Conservation (phyloP, 2,113 vertebrate genomes). For the Camelus dromedarius region DNA sequence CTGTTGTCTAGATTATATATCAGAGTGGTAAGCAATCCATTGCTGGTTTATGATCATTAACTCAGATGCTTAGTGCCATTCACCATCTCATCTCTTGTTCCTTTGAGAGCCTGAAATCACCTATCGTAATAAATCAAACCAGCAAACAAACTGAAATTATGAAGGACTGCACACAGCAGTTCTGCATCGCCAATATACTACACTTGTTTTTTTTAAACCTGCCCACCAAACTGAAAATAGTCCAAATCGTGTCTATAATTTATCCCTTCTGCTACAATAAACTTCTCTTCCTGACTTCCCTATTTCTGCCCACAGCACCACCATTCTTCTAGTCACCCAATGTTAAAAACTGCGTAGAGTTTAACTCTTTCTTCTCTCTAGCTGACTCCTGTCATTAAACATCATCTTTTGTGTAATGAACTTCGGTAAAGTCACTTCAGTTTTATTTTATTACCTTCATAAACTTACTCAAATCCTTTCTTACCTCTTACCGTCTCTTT, state of each 20-base stretch:
- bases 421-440: background rate
- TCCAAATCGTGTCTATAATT: constrained; percentile 15
- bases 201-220: background rate
- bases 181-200: background rate
- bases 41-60: constrained; percentile 52
- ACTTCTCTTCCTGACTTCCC: constrained; percentile 2
- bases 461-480: background rate
- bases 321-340: background rate
- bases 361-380: background rate
- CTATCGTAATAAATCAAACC: constrained; percentile 29
- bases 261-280: constrained; percentile 9
- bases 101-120: background rate
- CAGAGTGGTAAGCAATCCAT: constrained; percentile 15
- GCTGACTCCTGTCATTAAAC: background rate
- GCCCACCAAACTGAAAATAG: constrained; percentile 29
- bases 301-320: background rate
- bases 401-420: background rate
- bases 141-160: constrained; percentile 1
- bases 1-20: constrained; percentile 21
- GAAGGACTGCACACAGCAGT: background rate
- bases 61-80: constrained; percentile 16
- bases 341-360: background rate
- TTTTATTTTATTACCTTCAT: background rate
- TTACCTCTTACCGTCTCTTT: background rate
- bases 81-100: background rate